Evolutionary conservation across 2,888 invertebrate genomes (phyloP).

Genomic region (Mimachlamys varia): DNA sequence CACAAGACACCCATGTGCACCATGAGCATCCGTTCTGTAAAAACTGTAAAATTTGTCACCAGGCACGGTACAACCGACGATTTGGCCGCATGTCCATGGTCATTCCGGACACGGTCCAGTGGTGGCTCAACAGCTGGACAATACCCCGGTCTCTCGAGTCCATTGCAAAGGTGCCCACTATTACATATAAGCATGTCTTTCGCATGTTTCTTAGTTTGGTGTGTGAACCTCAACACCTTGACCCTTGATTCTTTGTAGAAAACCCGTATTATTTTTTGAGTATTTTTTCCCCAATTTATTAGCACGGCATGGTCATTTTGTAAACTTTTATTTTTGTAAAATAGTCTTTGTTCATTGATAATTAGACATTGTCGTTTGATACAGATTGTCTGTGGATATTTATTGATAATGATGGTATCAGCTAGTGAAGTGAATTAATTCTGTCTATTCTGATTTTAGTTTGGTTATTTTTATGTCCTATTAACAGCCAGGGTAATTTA

Average conservation of each 20-base stretch:
- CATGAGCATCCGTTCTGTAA: constrained; percentile 54
- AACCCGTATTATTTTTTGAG: too few relatives aligned
- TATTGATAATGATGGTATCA: too few relatives aligned
- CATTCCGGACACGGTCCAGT: constrained; percentile 65
- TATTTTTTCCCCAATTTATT: too few relatives aligned
- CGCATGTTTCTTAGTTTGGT: neutral
- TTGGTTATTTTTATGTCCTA: too few relatives aligned
- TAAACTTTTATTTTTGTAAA: too few relatives aligned
- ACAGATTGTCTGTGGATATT: too few relatives aligned
- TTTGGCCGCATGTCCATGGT: constrained; percentile 64
- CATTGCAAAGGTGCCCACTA: constrained; percentile 63
- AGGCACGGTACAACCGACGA: constrained; percentile 51
- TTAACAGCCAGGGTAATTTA: too few relatives aligned
- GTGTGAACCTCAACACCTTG: neutral
- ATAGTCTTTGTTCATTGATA: too few relatives aligned
- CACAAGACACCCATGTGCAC: neutral
- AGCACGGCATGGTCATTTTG: too few relatives aligned
- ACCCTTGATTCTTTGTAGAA: neutral
- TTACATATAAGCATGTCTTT: neutral
- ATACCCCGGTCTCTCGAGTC: constrained; percentile 59
- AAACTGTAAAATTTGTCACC: constrained; percentile 65
- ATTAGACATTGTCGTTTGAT: too few relatives aligned
- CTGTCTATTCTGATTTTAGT: too few relatives aligned
- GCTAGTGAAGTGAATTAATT: too few relatives aligned
- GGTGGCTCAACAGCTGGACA: constrained; percentile 64